phyloP scores from a whole-genome alignment of 2,797 vertebrate genomes.

The Melanotaenia boesemani region DNA sequence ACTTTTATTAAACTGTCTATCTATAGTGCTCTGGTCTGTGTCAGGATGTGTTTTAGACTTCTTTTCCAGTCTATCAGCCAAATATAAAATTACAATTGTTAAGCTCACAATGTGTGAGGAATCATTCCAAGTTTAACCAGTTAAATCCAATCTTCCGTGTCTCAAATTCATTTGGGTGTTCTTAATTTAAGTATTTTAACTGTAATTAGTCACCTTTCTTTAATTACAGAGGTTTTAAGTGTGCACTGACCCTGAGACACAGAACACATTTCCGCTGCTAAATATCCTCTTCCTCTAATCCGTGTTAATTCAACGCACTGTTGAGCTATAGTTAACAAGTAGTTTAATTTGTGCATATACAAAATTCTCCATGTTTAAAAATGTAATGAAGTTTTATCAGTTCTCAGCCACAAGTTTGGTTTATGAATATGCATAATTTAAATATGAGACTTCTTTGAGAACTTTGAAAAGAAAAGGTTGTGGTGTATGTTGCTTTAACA shows the following conservation, averaged over 20 bases:
- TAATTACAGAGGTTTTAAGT: slow-evolving; percentile 9
- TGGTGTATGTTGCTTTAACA: slow-evolving; percentile 22
- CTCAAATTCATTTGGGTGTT: neutral
- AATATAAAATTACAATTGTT: slow-evolving; percentile 24
- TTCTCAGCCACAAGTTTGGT: slow-evolving; percentile 44
- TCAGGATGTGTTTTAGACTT: slow-evolving; percentile 37
- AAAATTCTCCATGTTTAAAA: slow-evolving; percentile 66
- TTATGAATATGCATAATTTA: slow-evolving; percentile 73
- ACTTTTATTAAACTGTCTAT: slow-evolving; percentile 13
- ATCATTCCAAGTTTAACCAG: slow-evolving; percentile 12
- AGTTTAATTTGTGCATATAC: slow-evolving; percentile 62
- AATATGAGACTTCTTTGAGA: slow-evolving; percentile 62
- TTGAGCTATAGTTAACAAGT: slow-evolving; percentile 37
- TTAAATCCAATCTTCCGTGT: slow-evolving; percentile 27
- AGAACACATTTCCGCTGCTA: slow-evolving; percentile 5
- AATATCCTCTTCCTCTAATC: slow-evolving; percentile 20
- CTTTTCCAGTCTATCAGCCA: slow-evolving; percentile 17
- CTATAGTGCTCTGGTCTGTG: slow-evolving; percentile 9
- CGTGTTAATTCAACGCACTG: slow-evolving; percentile 42
- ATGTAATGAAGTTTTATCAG: slow-evolving; percentile 64
- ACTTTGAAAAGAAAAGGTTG: slow-evolving; percentile 46
- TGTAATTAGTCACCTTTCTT: slow-evolving; percentile 25
- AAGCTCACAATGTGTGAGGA: slow-evolving; percentile 11
- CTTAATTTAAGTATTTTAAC: slow-evolving; percentile 8
- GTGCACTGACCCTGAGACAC: slow-evolving; percentile 7